These are phyloP conservation scores for Paramisgurnus dabryanus DNA, from an alignment of 2,113 vertebrate species.

Conservation along the genomic window DNA sequence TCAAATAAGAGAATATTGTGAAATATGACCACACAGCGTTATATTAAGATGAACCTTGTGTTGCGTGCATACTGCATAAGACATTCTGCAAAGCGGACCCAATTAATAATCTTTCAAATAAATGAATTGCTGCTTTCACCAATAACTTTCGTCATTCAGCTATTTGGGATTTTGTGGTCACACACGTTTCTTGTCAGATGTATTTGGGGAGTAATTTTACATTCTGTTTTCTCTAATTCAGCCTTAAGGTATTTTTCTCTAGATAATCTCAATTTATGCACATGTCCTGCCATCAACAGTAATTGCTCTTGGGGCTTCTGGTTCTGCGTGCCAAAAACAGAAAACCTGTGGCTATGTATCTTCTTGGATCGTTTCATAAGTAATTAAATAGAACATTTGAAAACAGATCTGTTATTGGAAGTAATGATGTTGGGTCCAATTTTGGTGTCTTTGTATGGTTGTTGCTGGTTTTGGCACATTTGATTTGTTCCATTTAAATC, in stretches of 20 bases:
- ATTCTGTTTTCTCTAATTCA: conserved; percentile 11
- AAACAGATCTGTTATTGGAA: conserved; percentile 27
- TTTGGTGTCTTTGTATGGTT: conserved; percentile 9
- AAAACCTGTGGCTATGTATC: conserved; percentile 38
- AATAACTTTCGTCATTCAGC: conserved; percentile 5
- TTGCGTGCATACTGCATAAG: neutral
- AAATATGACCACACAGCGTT: conserved; percentile 30
- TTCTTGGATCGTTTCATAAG: conserved; percentile 44
- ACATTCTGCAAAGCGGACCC: neutral
- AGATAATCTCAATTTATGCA: conserved; percentile 35
- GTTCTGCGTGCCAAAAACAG: conserved; percentile 30
- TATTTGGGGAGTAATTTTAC: conserved; percentile 10
- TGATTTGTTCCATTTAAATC: neutral
- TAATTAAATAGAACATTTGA: conserved; percentile 35
- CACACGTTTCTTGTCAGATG: conserved; percentile 12
- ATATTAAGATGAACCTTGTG: conserved; percentile 54
- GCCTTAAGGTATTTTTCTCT: conserved; percentile 26
- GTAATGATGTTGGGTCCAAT: conserved; percentile 31
- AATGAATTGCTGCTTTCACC: conserved; percentile 40
- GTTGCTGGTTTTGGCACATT: conserved; percentile 2
- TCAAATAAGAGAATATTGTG: conserved; percentile 20
- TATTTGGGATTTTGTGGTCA: neutral
- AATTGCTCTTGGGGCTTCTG: conserved; percentile 13
- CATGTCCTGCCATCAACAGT: conserved; percentile 27
- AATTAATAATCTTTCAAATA: conserved; percentile 41